Base-by-base conservation (phyloP, 2,888 invertebrate species). In the Drosophila kuntzei region DNA sequence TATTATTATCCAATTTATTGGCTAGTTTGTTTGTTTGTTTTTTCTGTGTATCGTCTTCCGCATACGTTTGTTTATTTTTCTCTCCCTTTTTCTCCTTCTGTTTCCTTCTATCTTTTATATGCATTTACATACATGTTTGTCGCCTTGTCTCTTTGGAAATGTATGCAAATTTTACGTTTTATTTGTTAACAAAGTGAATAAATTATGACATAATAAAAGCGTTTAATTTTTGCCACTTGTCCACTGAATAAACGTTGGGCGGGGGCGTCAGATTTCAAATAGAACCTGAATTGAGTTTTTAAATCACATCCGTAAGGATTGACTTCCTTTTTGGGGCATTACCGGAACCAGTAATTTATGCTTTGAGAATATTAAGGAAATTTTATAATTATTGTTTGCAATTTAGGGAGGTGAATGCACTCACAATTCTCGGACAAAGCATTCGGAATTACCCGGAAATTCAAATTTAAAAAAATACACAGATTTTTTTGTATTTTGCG, bases 1-100 rank as follows among this genome's bases (percentile, higher is more conserved):
- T 71, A 64, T 83, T 86, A 77, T 80, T 74, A 74, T 65, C 61
- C 75, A 81, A 83, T 83, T 80, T 80, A 72, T 87, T 67, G 71
- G 55, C 60, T 71, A 61, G 61, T 61, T 77, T 71, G 64, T 65
- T 58, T 64, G 25, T 50, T 67, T 72, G 65, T 50, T 49, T 60
- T 41, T 29, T 9, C 46, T 51, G 32, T 20, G 49, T 20, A 6
- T 37, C 16, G 16, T 47, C 65, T 60, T 71, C 69, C 64, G 59
- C 8, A 37, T 43, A 43, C 41, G 71, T 54, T 76, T 76, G 46
- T 62, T 66, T 71, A 22, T 29, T 32, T 37, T 44, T 11, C 36
- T 34, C 50, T 58, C 61, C 49, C 71, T 53, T 46, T 36, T 8
- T 32, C 27, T 32, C n/a, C 43, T 22, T 49, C 34, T 34, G 20